Evolutionary conservation across 2,888 invertebrate genomes (phyloP).

Genomic region (Oxycera nigricornis): DNA sequence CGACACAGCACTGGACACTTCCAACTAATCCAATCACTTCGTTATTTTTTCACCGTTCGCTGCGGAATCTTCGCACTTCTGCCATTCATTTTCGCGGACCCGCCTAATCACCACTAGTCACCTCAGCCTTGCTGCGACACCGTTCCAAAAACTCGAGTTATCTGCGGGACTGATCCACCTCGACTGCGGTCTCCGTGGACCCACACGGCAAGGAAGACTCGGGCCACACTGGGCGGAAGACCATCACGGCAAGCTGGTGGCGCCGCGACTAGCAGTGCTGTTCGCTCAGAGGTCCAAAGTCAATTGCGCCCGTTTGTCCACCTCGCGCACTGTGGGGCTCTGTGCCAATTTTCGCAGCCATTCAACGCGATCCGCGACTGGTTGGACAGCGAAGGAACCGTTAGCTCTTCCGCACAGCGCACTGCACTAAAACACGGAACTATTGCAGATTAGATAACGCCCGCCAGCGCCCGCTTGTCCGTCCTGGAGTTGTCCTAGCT

Average conservation of each 20-base stretch:
- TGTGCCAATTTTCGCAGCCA: slow-evolving; percentile 1
- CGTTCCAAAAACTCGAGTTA: neutral
- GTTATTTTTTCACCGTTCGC: slow-evolving; percentile 6
- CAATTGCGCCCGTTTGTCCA: neutral
- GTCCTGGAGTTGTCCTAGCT: neutral
- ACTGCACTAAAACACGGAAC: neutral
- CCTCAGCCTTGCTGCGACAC: neutral
- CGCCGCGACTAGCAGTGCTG: neutral
- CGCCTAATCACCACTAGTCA: neutral
- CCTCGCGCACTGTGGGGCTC: neutral
- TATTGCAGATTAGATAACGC: slow-evolving; percentile 18
- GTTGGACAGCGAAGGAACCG: neutral
- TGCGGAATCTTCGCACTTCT: neutral
- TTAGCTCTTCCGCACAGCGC: neutral
- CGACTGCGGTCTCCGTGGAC: neutral
- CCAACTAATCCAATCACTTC: neutral
- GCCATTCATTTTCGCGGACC: slow-evolving; percentile 5
- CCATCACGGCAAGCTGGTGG: neutral
- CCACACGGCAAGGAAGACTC: neutral
- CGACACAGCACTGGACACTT: neutral
- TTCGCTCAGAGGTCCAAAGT: slow-evolving; percentile 4
- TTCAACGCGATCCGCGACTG: slow-evolving; percentile 5
- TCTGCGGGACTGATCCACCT: slow-evolving; percentile 22
- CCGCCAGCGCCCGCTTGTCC: neutral
- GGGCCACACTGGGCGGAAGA: slow-evolving; percentile 20